A percentile compares a stretch with the other conserved stretches of the same genome.
phyloP scores from a whole-genome alignment of 1,140 invertebrate genomes.

The Hycleus cichorii region DNA sequence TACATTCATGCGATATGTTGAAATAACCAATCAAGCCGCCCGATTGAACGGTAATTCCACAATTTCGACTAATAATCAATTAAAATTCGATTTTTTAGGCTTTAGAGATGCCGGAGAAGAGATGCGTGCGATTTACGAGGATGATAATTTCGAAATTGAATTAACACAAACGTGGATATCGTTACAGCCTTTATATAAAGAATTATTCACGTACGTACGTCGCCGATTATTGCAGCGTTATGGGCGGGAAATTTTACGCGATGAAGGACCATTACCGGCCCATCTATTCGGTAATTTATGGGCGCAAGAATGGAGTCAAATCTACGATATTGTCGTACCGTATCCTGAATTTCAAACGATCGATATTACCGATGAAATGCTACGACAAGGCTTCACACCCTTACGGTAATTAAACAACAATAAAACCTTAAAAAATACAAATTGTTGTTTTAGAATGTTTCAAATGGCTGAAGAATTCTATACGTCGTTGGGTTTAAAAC shows the following conservation, averaged over 20 bases:
- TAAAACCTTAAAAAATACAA: background rate
- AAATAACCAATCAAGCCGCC: slow-evolving; percentile 73
- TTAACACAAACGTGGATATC: slow-evolving; percentile 63
- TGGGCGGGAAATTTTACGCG: slow-evolving; percentile 52
- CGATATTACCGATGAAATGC: slow-evolving; percentile 70
- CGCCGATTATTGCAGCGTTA: slow-evolving; percentile 61
- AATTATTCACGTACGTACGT: slow-evolving; percentile 80
- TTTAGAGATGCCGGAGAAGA: slow-evolving; percentile 71
- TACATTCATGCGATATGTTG: slow-evolving; percentile 68
- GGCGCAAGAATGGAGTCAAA: slow-evolving; percentile 75
- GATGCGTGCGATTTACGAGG: slow-evolving; percentile 63
- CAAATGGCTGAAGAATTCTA: slow-evolving; percentile 77
- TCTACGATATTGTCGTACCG: slow-evolving; percentile 70
- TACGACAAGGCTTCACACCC: slow-evolving; percentile 63
- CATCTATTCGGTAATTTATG: slow-evolving; percentile 79
- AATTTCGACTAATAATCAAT: background rate
- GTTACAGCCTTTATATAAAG: slow-evolving; percentile 71
- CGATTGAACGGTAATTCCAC: slow-evolving; percentile 56
- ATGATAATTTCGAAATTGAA: slow-evolving; percentile 59
- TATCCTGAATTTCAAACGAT: slow-evolving; percentile 63
- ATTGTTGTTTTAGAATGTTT: slow-evolving; percentile 54
- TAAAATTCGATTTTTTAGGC: slow-evolving; percentile 43
- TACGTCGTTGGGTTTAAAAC: slow-evolving; percentile 67
- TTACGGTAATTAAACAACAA: slow-evolving; percentile 45
- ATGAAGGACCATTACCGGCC: slow-evolving; percentile 68